phyloP scores from a whole-genome alignment of 1,140 invertebrate species.

The Pomacea maculata region DNA sequence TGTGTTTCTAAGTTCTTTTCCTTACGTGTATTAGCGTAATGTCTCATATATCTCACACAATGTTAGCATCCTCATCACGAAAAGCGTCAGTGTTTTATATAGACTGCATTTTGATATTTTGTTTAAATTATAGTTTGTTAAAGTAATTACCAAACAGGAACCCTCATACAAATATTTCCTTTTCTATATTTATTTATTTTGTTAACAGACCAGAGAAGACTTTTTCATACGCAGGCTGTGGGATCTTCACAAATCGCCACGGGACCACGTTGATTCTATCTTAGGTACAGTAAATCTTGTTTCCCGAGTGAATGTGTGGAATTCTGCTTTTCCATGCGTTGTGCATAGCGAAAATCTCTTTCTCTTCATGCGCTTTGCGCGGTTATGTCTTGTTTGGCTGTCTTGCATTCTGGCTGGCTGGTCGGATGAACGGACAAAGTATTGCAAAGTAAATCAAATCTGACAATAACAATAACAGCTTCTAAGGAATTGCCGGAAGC shows the following conservation, averaged over 20 bases:
- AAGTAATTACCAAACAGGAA: neutral
- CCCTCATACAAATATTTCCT: slow-evolving; percentile 4
- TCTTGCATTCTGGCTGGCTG: neutral
- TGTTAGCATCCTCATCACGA: no score
- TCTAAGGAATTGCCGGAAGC: neutral
- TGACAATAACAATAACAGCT: neutral
- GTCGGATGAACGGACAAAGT: neutral
- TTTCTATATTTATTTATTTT: neutral
- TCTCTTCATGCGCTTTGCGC: no score
- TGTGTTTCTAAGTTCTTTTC: no score
- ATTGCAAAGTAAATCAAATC: neutral
- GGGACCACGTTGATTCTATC: neutral
- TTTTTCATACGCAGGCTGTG: slow-evolving; percentile 8
- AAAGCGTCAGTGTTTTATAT: no score
- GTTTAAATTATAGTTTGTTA: no score
- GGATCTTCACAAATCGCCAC: slow-evolving; percentile 9
- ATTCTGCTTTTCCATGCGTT: no score
- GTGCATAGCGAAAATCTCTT: no score
- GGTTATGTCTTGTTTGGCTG: no score
- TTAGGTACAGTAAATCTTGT: neutral
- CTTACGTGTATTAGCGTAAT: no score
- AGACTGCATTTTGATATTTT: no score
- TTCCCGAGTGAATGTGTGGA: neutral
- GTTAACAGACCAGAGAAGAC: slow-evolving; percentile 10
- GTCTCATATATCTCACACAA: no score